Percentiles rank a stretch among this genome's conserved stretches.
Conservation (phyloP, 1,140 invertebrate species). For the Pinna nobilis region DNA sequence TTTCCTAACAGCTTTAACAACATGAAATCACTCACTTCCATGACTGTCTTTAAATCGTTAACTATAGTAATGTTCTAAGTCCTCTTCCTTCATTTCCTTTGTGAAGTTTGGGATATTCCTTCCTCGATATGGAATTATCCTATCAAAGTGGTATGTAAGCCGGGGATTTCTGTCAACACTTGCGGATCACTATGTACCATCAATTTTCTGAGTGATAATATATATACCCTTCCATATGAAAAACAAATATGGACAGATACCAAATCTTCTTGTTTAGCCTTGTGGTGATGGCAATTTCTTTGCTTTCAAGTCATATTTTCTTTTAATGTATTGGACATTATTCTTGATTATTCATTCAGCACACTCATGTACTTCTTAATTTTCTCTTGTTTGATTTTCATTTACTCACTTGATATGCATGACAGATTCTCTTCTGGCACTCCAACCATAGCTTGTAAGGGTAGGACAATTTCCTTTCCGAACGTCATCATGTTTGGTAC, state of each 20-base stretch:
- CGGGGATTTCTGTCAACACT: neutral
- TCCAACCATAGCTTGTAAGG: conserved; percentile 29
- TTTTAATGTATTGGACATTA: conserved; percentile 13
- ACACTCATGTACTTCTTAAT: neutral
- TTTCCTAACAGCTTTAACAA: neutral
- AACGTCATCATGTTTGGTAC: conserved; percentile 49
- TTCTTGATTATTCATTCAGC: conserved; percentile 7
- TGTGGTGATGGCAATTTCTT: conserved; percentile 5
- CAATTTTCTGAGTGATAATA: conserved; percentile 15
- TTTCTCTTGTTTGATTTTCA: neutral
- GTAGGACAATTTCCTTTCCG: conserved; percentile 34
- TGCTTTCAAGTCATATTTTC: neutral
- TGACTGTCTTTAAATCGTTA: neutral
- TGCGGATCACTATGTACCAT: conserved; percentile 41
- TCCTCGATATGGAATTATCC: conserved; percentile 31
- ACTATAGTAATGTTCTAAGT: neutral
- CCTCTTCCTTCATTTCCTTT: neutral
- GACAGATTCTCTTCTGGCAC: neutral
- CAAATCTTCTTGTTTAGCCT: conserved; percentile 17
- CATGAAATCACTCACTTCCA: neutral
- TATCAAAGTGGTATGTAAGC: conserved; percentile 36
- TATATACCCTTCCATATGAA: conserved; percentile 37
- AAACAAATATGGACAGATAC: conserved; percentile 35
- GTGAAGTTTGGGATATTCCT: conserved; percentile 16
- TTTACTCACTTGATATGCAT: neutral